Conservation (phyloP, 2,797 vertebrate genomes). For the Crocidura indochinensis region DNA sequence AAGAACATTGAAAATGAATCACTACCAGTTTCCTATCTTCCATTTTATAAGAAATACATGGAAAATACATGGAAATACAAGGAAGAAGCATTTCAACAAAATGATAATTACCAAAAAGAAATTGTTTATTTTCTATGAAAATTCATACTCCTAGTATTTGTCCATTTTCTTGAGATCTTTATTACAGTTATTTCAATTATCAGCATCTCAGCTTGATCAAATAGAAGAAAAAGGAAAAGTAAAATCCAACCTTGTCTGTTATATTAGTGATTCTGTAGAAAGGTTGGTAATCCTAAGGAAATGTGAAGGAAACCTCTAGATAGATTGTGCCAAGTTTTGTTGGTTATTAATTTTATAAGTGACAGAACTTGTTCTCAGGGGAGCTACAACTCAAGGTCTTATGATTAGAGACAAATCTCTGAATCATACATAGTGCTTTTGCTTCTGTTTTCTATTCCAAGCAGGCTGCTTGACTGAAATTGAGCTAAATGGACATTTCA, state of each 20-base stretch:
- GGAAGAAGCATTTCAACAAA: neutral
- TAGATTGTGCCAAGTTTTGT: neutral
- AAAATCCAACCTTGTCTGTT: neutral
- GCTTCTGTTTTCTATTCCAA: neutral
- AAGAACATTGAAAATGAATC: neutral
- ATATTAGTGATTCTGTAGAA: neutral
- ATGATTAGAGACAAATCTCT: neutral
- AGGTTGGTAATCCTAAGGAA: neutral
- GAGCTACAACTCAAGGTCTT: neutral
- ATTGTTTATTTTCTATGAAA: neutral
- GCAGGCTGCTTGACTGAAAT: neutral
- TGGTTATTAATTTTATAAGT: neutral
- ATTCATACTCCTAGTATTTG: neutral
- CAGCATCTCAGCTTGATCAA: neutral
- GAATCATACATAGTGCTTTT: neutral
- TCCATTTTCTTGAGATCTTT: neutral
- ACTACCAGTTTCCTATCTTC: neutral
- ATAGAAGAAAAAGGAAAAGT: neutral
- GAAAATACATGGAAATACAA: neutral
- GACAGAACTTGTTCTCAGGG: too few species aligned
- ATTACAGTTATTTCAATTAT: neutral
- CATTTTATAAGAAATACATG: neutral
- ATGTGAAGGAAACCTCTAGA: neutral
- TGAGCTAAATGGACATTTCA: neutral
- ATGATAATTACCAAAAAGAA: neutral